Conservation (phyloP, 30 jellyfish, hydroid and myxozoan genomes). For the Aurelia aurita region DNA sequence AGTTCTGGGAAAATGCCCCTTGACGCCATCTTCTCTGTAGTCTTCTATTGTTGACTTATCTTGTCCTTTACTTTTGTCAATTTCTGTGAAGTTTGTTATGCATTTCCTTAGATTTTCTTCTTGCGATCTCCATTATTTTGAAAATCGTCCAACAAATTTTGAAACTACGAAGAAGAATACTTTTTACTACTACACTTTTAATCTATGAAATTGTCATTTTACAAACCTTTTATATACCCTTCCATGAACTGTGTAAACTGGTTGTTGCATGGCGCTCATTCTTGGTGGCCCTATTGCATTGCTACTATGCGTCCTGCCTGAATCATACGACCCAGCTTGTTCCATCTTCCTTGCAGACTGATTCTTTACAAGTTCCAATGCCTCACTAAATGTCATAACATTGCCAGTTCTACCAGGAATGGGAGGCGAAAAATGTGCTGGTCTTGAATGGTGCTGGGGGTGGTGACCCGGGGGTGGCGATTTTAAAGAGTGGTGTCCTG, state of each 20-base stretch:
- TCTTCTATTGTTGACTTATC: too few species aligned
- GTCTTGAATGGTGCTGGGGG: constrained; percentile 37
- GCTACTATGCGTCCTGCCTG: constrained; percentile 18
- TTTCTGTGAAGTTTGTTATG: too few species aligned
- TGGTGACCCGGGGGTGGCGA: constrained; percentile 63
- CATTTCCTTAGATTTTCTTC: too few species aligned
- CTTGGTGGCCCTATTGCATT: constrained; percentile 42
- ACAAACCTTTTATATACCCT: constrained; percentile 58
- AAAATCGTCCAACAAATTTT: not conserved
- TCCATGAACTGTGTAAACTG: constrained; percentile 40
- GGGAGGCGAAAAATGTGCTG: constrained; percentile 60
- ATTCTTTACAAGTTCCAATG: constrained; percentile 81
- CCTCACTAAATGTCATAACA: constrained; percentile 92
- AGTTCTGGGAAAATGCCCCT: too few species aligned
- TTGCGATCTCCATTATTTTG: too few species aligned
- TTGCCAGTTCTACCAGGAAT: constrained; percentile 78
- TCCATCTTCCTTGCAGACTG: constrained; percentile 73
- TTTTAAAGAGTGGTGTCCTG: constrained; percentile 43
- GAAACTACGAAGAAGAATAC: not conserved
- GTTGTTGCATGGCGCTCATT: constrained; percentile 40
- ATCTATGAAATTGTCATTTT: not conserved
- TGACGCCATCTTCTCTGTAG: too few species aligned
- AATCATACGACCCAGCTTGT: constrained; percentile 52
- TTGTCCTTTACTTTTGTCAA: too few species aligned
- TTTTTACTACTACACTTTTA: not conserved